A percentile compares a stretch with the other conserved stretches of the same genome.
phyloP scores from a whole-genome alignment of 2,888 invertebrate species.

The Brachyptera putata region DNA sequence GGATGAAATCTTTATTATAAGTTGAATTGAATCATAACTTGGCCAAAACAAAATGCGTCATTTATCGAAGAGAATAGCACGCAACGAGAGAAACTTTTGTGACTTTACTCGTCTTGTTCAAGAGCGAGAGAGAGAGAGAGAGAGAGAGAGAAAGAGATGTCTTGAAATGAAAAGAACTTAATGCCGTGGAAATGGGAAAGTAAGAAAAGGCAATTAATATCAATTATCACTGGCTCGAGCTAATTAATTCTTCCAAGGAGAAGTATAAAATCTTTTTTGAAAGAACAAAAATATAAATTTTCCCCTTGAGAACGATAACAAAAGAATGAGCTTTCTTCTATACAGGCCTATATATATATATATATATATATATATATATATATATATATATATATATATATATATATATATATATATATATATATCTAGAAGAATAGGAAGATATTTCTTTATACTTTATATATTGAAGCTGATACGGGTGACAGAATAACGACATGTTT shows the following conservation, averaged over 20 bases:
- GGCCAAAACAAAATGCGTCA: constrained; percentile 12
- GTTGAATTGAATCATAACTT: constrained; percentile 5
- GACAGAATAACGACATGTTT: constrained; percentile 6
- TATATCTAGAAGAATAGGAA: not conserved
- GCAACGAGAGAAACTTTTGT: not conserved
- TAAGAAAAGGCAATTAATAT: constrained; percentile 43
- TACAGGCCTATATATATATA: too few relatives aligned
- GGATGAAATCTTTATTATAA: constrained; percentile 10
- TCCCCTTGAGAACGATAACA: constrained; percentile 19
- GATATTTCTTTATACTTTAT: constrained; percentile 1
- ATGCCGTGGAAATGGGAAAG: constrained; percentile 41
- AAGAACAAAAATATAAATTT: constrained; percentile 17
- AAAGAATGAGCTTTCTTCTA: constrained; percentile 5
- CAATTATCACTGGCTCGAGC: constrained; percentile 41
- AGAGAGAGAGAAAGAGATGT: too few relatives aligned
- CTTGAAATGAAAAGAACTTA: constrained; percentile 33
- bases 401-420: too few relatives aligned
- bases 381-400: too few relatives aligned
- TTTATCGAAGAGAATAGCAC: constrained; percentile 12
- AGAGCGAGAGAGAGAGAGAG: too few relatives aligned
- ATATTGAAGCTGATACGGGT: not conserved
- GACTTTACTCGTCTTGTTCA: too few relatives aligned
- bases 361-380: too few relatives aligned
- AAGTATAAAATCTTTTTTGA: constrained; percentile 19
- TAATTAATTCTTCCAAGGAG: constrained; percentile 38